Evolutionary conservation across 1,140 invertebrate genomes (phyloP).

Genomic region (Cyclargus thomasi): DNA sequence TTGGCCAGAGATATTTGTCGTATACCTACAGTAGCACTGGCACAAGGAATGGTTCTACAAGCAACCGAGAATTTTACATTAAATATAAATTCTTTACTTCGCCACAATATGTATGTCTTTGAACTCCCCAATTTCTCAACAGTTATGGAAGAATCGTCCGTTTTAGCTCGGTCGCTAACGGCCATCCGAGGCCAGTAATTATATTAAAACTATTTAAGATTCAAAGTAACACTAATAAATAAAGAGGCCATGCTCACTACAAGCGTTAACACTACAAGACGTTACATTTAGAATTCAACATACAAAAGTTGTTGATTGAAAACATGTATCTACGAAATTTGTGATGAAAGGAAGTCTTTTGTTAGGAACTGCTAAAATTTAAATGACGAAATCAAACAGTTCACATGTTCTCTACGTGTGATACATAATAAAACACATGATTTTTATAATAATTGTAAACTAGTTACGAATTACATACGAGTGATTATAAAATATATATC

Average conservation of each 20-base stretch:
- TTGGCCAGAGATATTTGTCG: background rate
- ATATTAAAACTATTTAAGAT: background rate
- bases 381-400: background rate
- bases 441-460: background rate
- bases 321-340: constrained; percentile 7
- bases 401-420: background rate
- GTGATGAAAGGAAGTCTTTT: constrained; percentile 19
- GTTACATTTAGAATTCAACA: background rate
- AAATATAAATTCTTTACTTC: background rate
- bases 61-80: background rate
- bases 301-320: constrained; percentile 14
- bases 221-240: constrained; percentile 7
- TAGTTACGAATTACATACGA: background rate
- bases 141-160: background rate
- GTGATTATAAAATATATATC: background rate
- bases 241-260: background rate
- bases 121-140: background rate
- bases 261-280: constrained; percentile 5
- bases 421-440: background rate
- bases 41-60: background rate
- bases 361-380: constrained; percentile 19
- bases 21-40: background rate
- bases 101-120: too few species aligned
- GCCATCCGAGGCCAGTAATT: background rate
- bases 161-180: background rate